These are phyloP conservation scores for Dicentrarchus labrax DNA, from an alignment of 2,113 vertebrate genomes.

Conservation along the genomic window DNA sequence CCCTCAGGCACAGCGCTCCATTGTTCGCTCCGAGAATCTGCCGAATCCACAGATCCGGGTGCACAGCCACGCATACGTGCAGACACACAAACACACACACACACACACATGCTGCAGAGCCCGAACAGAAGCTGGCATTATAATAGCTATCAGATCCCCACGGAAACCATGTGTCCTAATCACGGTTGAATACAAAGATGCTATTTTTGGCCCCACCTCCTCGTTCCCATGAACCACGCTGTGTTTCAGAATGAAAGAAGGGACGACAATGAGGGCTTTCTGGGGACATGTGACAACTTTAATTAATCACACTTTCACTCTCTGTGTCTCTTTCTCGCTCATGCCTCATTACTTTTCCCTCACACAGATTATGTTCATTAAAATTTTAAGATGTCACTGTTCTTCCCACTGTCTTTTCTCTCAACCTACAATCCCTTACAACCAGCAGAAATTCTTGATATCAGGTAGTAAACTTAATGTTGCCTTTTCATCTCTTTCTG, in stretches of 20 bases:
- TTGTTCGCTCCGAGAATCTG: constrained; percentile 79
- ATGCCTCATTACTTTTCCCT: constrained; percentile 23
- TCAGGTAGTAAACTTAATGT: not conserved
- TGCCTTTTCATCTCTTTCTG: constrained; percentile 3
- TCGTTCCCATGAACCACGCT: constrained; percentile 55
- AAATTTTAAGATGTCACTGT: constrained; percentile 26
- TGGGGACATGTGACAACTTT: constrained; percentile 66
- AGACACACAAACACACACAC: constrained; percentile 40
- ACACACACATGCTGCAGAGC: constrained; percentile 47
- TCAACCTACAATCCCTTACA: not conserved
- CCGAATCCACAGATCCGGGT: constrained; percentile 74
- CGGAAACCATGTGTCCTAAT: constrained; percentile 71
- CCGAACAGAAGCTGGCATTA: constrained; percentile 81
- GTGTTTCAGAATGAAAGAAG: constrained; percentile 48
- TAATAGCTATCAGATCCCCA: constrained; percentile 73
- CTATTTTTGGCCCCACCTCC: constrained; percentile 80
- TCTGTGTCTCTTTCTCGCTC: not conserved
- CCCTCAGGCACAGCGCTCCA: constrained; percentile 78
- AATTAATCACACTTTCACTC: constrained; percentile 51
- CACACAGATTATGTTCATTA: constrained; percentile 38
- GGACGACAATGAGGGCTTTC: constrained; percentile 63
- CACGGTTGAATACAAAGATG: constrained; percentile 67
- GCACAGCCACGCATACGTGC: constrained; percentile 31
- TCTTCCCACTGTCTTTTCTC: constrained; percentile 4
- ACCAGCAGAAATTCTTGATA: not conserved